Evolutionary conservation across 2,113 vertebrate genomes (phyloP), one percentile per base, ranked within the genome.

Genomic region (Grus americana): DNA sequence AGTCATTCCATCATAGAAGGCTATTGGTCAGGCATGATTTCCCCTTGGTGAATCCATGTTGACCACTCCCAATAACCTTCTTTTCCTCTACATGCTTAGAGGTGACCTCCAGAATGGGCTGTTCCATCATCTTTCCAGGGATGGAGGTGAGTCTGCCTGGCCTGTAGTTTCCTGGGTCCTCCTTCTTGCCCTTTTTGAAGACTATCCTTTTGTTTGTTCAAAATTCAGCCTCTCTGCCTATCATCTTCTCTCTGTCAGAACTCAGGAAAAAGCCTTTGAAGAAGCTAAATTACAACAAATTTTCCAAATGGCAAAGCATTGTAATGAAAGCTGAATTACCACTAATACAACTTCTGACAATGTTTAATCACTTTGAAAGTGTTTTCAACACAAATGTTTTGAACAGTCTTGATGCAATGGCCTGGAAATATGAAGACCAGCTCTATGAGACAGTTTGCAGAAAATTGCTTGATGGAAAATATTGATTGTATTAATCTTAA

Each of bases 401-500:
- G 13, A 91, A 62, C 30, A 21, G 1, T 27, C 18, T 49, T 76
- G 50, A 42, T 92, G 49, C 27, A 90, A 86, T 50, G 32, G 32
- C 23, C 49, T 93, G 59, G 67, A 86, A 94, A 92, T 80, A 78
- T 30, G 73, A 93, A 80, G 34, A 70, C 11, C 20, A n/a, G 15
- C 58, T 72, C 36, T 83, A n/a, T 62, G 21, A 65, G 36, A 61
- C 26, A 90, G 19, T 76, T 93, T 81, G 54, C 62, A 79, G 63
- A 50, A 94, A 91, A 78, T 47, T 78, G 38, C 15, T 80, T 55
- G 42, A 80, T 83, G 24, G 63, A 93, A 96, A 92, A 70, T 66
- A 80, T 50, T 93, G 30, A 52, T 88, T 70, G 26, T 70, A 86
- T 90, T 86, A 86, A 86, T 90, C 46, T 73, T 79, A 86, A 92